Base-by-base conservation (phyloP, 2,113 vertebrate genomes). In the Heterocephalus glaber region DNA sequence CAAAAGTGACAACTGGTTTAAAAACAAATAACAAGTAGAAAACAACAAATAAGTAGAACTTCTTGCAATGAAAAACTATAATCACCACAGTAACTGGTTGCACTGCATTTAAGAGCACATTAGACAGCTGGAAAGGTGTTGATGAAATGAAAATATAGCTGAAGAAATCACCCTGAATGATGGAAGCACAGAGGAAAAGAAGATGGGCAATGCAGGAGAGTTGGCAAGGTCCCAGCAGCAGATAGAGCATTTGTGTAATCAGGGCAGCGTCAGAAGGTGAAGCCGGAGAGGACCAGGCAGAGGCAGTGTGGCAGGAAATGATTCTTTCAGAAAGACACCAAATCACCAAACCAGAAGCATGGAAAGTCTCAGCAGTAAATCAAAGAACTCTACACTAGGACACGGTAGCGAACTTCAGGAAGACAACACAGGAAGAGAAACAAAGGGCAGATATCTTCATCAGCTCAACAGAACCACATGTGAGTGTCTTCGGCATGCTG, bases 31-130 rank as follows among this genome's bases (percentile, higher is more conserved):
- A n/a, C n/a, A n/a, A n/a, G n/a, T n/a, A n/a, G n/a, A n/a, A n/a
- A 91, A 49, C 56, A 95, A 84, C 11, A 84, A 49, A 33, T 10
- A 38, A 24, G 5, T 30, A 81, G 41, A 77, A 68, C 41, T 58
- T 82, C 65, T 86, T 82, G 38, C 93, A 86, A n/a, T 79, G 89
- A 33, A 79, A 86, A 92, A 74, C 22, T 94, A 11, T 22, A 77
- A 3, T 77, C 52, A n/a, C 54, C 16, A 65, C 85, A 85, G 47
- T 72, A 49, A 60, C 30, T 22, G 44, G 6, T 12, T 66, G 33
- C 52, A 13, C 38, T 88, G 30, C 92, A 20, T 88, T 87, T 58
- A 47, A 33, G 17, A 83, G 58, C 41, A 58, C 60, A 54, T 76
- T 85, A 66, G 7, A 76, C n/a, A 7, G 5, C 13, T 60, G 58